These are phyloP conservation scores for Echinarachnius parma DNA, from an alignment of 53 echinoderm and acorn worm genomes.

Conservation along the genomic window DNA sequence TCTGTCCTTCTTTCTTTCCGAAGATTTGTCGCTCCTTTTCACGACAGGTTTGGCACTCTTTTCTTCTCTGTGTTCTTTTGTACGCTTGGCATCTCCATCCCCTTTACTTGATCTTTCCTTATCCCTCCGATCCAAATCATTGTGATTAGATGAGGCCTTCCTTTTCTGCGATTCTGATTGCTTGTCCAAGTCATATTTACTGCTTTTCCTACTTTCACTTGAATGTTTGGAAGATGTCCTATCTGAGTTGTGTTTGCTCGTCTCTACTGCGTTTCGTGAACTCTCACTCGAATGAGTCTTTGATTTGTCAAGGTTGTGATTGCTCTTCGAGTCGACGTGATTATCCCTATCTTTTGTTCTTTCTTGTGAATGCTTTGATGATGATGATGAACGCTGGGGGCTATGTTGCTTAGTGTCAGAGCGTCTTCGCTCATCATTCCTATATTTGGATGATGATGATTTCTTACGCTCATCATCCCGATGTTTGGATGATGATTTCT, in stretches of 20 bases:
- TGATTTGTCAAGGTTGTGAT: not conserved
- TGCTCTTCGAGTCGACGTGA: not conserved
- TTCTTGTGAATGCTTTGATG: not conserved
- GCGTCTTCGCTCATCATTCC: no score
- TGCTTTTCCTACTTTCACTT: slow-evolving; percentile 10
- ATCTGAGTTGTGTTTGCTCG: slow-evolving; percentile 15
- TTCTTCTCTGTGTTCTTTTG: slow-evolving; percentile 1
- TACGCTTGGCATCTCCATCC: not conserved
- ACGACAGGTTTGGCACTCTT: not conserved
- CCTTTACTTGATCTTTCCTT: slow-evolving; percentile 2
- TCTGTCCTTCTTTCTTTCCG: not conserved
- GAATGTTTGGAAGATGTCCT: slow-evolving; percentile 18
- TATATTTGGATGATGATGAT: no score
- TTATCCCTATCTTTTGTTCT: slow-evolving; percentile 1
- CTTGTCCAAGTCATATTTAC: not conserved
- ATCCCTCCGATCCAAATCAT: slow-evolving; percentile 3
- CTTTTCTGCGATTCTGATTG: not conserved
- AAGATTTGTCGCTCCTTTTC: no score
- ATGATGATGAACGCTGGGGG: no score
- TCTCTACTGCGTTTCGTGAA: not conserved
- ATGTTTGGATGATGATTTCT: no score
- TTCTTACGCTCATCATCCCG: no score
- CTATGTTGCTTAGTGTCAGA: no score
- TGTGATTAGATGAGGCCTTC: slow-evolving; percentile 1
- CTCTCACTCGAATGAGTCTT: not conserved